phyloP scores from a whole-genome alignment of 2,888 invertebrate genomes.

The Bruchidius siliquastri region DNA sequence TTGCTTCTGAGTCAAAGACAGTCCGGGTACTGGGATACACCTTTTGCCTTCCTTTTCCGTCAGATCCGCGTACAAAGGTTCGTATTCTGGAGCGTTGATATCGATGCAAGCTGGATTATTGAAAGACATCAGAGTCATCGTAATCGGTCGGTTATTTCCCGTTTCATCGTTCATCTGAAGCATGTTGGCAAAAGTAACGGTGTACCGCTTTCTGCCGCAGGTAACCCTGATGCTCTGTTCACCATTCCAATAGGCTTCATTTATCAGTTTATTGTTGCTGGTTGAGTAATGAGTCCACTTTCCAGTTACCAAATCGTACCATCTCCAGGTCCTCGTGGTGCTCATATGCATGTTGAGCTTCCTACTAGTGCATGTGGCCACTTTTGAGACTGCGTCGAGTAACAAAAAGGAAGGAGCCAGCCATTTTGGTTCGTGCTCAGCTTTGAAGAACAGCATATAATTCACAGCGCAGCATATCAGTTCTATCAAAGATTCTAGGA shows the following conservation, averaged over 20 bases:
- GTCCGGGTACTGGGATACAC: slow-evolving; percentile 39
- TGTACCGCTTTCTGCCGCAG: slow-evolving; percentile 69
- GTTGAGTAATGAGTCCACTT: slow-evolving; percentile 74
- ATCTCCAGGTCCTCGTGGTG: slow-evolving; percentile 67
- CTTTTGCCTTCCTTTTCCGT: slow-evolving; percentile 41
- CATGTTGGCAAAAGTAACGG: slow-evolving; percentile 75
- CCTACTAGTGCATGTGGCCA: slow-evolving; percentile 63
- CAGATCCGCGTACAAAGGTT: slow-evolving; percentile 34
- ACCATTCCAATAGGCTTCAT: slow-evolving; percentile 71
- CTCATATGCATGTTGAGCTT: slow-evolving; percentile 60
- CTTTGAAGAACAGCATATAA: slow-evolving; percentile 26
- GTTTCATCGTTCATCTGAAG: slow-evolving; percentile 80
- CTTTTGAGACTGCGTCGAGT: slow-evolving; percentile 73
- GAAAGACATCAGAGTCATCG: slow-evolving; percentile 55
- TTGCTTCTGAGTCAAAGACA: slow-evolving; percentile 34
- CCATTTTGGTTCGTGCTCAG: slow-evolving; percentile 62
- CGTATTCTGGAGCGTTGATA: slow-evolving; percentile 29
- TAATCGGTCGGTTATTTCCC: slow-evolving; percentile 74
- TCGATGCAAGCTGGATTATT: slow-evolving; percentile 35
- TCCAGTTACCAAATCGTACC: slow-evolving; percentile 78
- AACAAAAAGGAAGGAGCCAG: slow-evolving; percentile 68
- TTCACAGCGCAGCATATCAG: slow-evolving; percentile 42
- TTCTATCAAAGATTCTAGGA: slow-evolving; percentile 40
- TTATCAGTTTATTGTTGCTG: slow-evolving; percentile 69
- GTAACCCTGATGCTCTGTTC: slow-evolving; percentile 65